Conservation (phyloP, 1,140 invertebrate species). For the Heliothis subflexa region DNA sequence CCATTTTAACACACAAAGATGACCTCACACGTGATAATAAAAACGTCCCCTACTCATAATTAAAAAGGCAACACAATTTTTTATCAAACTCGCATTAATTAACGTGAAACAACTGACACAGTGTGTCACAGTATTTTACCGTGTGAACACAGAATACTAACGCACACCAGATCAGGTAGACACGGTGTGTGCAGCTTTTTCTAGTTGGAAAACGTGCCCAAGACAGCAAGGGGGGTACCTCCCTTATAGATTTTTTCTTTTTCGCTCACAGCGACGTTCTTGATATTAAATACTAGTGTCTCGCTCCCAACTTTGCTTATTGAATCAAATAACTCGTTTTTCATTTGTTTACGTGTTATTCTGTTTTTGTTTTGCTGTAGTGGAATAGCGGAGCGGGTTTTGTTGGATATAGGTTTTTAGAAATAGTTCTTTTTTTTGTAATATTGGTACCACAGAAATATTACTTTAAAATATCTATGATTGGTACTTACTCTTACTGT, state of each 20-base stretch:
- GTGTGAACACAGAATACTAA: neutral
- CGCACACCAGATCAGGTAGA: neutral
- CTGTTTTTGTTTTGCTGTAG: constrained; percentile 4
- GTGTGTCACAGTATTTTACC: neutral
- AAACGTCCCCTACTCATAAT: neutral
- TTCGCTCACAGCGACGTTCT: constrained; percentile 50
- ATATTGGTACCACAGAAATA: too few relatives aligned
- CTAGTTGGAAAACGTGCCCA: constrained; percentile 31
- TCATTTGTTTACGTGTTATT: constrained; percentile 2
- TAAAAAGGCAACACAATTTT: constrained; percentile 21
- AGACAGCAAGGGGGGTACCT: constrained; percentile 27
- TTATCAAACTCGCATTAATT: constrained; percentile 7
- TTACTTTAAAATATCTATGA: too few relatives aligned
- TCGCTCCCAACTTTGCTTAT: constrained; percentile 22
- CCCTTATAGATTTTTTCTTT: constrained; percentile 68
- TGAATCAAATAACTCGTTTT: constrained; percentile 38
- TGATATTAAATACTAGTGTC: constrained; percentile 57
- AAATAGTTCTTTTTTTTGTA: too few relatives aligned
- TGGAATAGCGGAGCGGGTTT: neutral
- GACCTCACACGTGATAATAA: neutral
- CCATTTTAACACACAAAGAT: neutral
- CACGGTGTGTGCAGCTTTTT: constrained; percentile 6
- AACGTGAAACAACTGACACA: neutral
- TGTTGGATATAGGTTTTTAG: neutral
- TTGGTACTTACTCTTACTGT: too few relatives aligned